Conservation (phyloP, 2,888 invertebrate genomes). For the Pterostichus madidus region DNA sequence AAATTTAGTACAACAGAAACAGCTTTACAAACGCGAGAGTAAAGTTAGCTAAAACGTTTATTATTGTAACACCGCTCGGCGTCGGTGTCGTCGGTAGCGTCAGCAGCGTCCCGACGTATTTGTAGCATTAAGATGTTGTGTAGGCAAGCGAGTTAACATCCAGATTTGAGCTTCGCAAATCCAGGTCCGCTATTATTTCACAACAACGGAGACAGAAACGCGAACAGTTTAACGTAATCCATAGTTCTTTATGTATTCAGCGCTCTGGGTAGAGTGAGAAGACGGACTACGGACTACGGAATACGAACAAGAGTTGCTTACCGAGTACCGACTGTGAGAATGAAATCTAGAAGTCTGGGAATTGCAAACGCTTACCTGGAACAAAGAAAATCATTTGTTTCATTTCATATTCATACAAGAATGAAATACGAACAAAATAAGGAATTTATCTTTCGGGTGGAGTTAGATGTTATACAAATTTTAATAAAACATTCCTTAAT, state of each 20-base stretch:
- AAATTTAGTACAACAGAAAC: no score
- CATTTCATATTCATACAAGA: constrained; percentile 7
- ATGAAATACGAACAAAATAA: neutral
- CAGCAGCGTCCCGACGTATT: no score
- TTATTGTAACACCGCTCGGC: no score
- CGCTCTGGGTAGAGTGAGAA: neutral
- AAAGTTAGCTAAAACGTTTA: no score
- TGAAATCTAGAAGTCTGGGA: neutral
- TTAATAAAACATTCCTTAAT: neutral
- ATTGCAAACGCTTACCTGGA: constrained; percentile 20
- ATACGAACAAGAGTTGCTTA: neutral
- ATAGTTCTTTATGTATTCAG: constrained; percentile 44
- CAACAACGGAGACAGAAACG: constrained; percentile 4
- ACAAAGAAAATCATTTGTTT: constrained; percentile 18
- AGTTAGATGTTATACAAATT: neutral
- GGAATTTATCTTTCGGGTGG: neutral
- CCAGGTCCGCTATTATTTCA: constrained; percentile 25
- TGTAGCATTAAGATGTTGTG: constrained; percentile 1
- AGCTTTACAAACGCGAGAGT: no score
- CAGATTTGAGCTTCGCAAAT: constrained; percentile 32
- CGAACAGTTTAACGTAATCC: constrained; percentile 33
- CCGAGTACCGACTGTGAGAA: neutral
- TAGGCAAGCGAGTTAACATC: constrained; percentile 33
- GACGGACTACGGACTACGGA: neutral
- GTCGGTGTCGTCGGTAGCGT: no score